A percentile compares a stretch with the other conserved stretches of the same genome.
Evolutionary conservation across 2,888 invertebrate genomes (phyloP).

Genomic region (Leptarthrus brevirostris): DNA sequence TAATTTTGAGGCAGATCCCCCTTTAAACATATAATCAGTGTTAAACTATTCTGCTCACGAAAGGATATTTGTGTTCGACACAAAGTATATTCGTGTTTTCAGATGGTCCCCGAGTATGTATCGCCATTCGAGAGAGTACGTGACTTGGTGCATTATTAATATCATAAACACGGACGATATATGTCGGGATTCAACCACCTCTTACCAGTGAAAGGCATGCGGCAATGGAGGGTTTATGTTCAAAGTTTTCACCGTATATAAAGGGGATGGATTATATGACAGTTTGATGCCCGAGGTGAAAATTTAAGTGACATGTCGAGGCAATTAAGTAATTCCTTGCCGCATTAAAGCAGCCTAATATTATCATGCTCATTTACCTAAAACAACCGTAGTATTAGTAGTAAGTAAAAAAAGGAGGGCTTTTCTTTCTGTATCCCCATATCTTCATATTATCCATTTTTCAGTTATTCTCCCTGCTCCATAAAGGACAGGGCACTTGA

Average conservation of each 20-base stretch:
- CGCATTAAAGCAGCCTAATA: too few relatives aligned
- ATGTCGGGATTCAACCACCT: conserved; percentile 22
- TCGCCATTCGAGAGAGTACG: conserved; percentile 12
- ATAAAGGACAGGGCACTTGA: too few relatives aligned
- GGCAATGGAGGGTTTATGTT: conserved; percentile 12
- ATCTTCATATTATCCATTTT: too few relatives aligned
- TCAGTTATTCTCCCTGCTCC: too few relatives aligned
- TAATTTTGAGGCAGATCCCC: conserved; percentile 12
- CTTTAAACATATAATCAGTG: not conserved
- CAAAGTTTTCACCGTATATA: not conserved
- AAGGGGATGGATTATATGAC: conserved; percentile 1
- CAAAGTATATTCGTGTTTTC: conserved; percentile 26
- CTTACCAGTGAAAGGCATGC: conserved; percentile 8
- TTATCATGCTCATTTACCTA: too few relatives aligned
- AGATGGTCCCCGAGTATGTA: conserved; percentile 3
- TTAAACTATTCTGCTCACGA: conserved; percentile 30
- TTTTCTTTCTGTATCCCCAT: too few relatives aligned
- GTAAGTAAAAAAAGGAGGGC: too few relatives aligned
- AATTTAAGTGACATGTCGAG: conserved; percentile 36
- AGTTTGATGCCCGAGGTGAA: conserved; percentile 36
- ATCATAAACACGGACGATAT: conserved; percentile 34
- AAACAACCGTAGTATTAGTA: too few relatives aligned
- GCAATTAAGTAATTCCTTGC: conserved; percentile 36
- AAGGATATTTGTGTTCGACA: conserved; percentile 15
- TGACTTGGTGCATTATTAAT: conserved; percentile 47